Percentiles rank a stretch among this genome's conserved stretches.
Conservation (phyloP, 2,797 vertebrate genomes). For the Megaceryle alcyon region DNA sequence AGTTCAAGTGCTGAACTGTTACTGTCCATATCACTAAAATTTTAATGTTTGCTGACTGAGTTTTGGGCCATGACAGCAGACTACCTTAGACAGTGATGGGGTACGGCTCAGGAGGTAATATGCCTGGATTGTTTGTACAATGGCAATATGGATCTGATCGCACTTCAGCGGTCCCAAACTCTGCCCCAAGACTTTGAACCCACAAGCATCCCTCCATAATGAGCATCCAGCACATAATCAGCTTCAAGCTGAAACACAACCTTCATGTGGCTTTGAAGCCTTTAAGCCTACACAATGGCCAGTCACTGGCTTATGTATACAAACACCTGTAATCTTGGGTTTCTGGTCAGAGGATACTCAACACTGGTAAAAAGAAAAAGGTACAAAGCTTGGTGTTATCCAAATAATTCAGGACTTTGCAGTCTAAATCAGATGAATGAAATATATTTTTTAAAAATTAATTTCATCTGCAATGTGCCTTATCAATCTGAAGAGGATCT, state of each 20-base stretch:
- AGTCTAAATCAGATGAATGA: not conserved
- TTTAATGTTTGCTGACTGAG: not conserved
- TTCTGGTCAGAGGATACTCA: not conserved
- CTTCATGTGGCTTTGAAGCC: not conserved
- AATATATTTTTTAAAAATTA: not conserved
- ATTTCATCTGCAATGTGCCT: not conserved
- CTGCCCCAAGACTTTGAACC: too few relatives aligned
- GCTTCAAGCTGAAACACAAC: not conserved
- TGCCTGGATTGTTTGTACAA: rapidly evolving
- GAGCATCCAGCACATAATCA: not conserved
- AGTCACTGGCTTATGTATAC: not conserved
- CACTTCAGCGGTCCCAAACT: not conserved
- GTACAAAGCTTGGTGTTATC: not conserved
- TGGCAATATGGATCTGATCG: rapidly evolving
- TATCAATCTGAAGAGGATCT: not conserved
- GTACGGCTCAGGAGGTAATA: not conserved
- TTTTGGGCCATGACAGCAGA: not conserved
- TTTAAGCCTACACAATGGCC: not conserved
- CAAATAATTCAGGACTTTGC: not conserved
- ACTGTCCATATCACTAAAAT: not conserved
- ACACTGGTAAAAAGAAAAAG: not conserved
- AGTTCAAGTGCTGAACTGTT: not conserved
- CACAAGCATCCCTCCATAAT: not conserved
- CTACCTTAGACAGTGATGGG: not conserved
- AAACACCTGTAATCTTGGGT: not conserved